Evolutionary conservation across 1,140 invertebrate species (phyloP), one percentile per base, ranked within the genome.

Genomic region (Caenorhabditis briggsae): DNA sequence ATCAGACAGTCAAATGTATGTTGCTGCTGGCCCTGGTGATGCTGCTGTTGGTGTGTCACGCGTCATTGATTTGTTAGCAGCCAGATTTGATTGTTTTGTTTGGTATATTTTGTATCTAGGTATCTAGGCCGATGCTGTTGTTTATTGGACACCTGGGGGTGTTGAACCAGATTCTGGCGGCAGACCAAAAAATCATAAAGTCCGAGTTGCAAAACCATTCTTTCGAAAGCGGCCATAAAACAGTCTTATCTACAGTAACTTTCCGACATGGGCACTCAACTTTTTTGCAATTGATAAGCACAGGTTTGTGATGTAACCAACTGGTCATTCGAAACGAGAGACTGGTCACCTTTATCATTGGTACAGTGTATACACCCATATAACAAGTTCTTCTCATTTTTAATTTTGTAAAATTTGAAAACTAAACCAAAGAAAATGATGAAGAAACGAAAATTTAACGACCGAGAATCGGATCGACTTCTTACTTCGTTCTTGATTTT

Each of bases 51-150:
- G 33, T 46, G 70, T 78, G 70, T 78, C 46, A 78, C 70, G 70
- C 70, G 46, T 78, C 70, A 78, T 78, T 78, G 46, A 50, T 78
- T 78, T 78, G 43, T 78, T 78, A 78, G 33, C 33, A 33, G 70
- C 70, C 70, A 78, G 70, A 78, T 78, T 78, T 78, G 70, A 78
- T 41, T 78, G 70, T 78, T 78, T 78, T 78, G 70, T 50, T 78
- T 70, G 14, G 11, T 50, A 50, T 50, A 53, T 14, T 53, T 53
- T 53, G 50, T 53, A 33, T 70, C 41, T 78, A 23, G 50, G 12
- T 70, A 70, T 70, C 20, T 70, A 70, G 64, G 64, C 18, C 64
- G 41, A 46, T 46, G 64, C 46, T 16, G 18, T 25, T 9, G 18
- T 14, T 25, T 70, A 33, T 33, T 33, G 33, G 33, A 33, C 33